phyloP scores from a whole-genome alignment of 1,140 invertebrate species.

The Drosophila tropicalis region DNA sequence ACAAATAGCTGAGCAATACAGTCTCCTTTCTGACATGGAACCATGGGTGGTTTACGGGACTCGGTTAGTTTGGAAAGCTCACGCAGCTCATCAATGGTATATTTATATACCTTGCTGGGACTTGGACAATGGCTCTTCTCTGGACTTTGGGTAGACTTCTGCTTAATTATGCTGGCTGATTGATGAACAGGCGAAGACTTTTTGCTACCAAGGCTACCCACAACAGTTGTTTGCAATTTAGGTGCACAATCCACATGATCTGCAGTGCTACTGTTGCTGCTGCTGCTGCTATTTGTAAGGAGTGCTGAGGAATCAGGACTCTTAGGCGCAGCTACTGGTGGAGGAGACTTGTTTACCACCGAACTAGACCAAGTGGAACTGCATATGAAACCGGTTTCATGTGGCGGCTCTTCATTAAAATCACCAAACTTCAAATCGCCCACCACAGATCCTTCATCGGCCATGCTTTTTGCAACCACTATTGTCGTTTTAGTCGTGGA shows the following conservation, averaged over 20 bases:
- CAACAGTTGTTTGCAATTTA: not conserved
- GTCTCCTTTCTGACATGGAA: constrained; percentile 73
- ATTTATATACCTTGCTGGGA: constrained; percentile 36
- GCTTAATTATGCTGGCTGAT: not conserved
- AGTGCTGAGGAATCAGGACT: constrained; percentile 12
- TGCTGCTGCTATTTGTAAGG: constrained; percentile 1
- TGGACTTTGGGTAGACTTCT: constrained; percentile 12
- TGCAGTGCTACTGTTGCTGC: constrained; percentile 36
- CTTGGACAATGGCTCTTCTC: constrained; percentile 17
- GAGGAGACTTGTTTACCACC: constrained; percentile 31
- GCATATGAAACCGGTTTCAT: constrained; percentile 54
- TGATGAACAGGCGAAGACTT: constrained; percentile 45
- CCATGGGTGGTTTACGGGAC: constrained; percentile 67
- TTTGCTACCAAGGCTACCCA: constrained; percentile 30
- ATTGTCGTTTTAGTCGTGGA: constrained; percentile 6
- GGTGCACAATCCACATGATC: not conserved
- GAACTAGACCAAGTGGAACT: constrained; percentile 70
- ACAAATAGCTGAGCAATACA: constrained; percentile 76
- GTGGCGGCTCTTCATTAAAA: constrained; percentile 54
- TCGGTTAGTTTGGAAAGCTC: constrained; percentile 64
- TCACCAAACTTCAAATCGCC: constrained; percentile 70
- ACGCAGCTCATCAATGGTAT: constrained; percentile 62
- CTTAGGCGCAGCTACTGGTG: constrained; percentile 10
- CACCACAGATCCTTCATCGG: constrained; percentile 27
- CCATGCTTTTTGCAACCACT: not conserved